Evolutionary conservation across 2,888 invertebrate genomes (phyloP).

Genomic region (Bedellia somnulentella): DNA sequence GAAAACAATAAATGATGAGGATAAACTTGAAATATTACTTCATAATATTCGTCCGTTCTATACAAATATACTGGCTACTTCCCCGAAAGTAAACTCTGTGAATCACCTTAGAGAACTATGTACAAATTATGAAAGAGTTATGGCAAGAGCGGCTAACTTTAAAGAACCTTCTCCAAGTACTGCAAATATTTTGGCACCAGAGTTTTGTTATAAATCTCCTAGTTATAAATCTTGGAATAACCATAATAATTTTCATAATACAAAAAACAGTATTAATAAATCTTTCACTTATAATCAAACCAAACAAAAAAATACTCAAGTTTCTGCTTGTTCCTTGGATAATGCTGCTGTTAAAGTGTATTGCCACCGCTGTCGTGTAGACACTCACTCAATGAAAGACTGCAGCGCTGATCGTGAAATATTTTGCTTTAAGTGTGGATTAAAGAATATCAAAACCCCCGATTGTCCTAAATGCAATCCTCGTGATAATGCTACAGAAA

Average conservation of each 20-base stretch:
- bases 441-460: neutral
- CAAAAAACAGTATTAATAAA: neutral
- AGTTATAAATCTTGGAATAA: neutral
- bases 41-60: neutral
- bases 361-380: neutral
- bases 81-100: neutral
- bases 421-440: constrained; percentile 1
- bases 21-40: neutral
- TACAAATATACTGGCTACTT: neutral
- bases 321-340: neutral
- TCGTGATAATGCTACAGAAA: neutral
- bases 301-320: no score
- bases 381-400: neutral
- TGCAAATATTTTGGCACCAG: neutral
- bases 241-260: neutral
- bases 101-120: neutral
- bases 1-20: neutral
- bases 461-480: neutral
- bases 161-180: neutral
- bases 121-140: neutral
- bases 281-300: no score
- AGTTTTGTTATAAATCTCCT: neutral
- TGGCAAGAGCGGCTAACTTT: neutral
- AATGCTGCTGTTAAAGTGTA: neutral
- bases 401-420: neutral